Evolutionary conservation across 1,140 invertebrate genomes (phyloP), one percentile per base, ranked within the genome.

Genomic region (Phortica variegata): DNA sequence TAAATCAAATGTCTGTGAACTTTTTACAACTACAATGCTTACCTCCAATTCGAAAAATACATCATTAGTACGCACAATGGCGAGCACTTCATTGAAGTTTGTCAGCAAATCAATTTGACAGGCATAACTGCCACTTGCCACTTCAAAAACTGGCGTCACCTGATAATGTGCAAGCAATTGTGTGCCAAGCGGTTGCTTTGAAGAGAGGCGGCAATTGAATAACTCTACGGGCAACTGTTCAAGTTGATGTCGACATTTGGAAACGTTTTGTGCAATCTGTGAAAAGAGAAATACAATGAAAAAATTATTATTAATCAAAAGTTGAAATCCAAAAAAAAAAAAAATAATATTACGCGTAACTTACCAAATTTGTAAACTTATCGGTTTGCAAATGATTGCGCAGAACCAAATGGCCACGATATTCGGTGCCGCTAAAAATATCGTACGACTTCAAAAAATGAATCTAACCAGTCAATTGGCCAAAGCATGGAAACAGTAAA

Each of bases 301-400:
- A 45, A 17, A 32, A 51, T 13, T 38, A 23, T 17, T 32, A 26
- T 26, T 10, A 26, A 26, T 26, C 23, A 26, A n/a, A n/a, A n/a
- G n/a, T n/a, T n/a, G n/a, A n/a, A n/a, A n/a, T n/a, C n/a, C n/a
- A n/a, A n/a, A n/a, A 31, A 31, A 8, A 31, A n/a, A n/a, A 31
- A n/a, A 31, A 9, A n/a, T n/a, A n/a, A 17, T 21, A 8, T 0
- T 29, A 38, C 36, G 5, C 17, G 17, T 23, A 16, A 54, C 57
- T 61, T 43, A 75, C 73, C 60, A 76, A 43, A 54, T 76, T 76
- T 32, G 56, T 65, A 41, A 55, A 56, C 36, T 76, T 76, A 33
- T 76, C 71, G 10, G 59, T 49, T 60, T 76, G 74, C 18, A 74
- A 47, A 43, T 76, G 73, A 63, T 76, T 76, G 43, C 71, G 68